These are phyloP conservation scores for Engystomops pustulosus DNA, from an alignment of 2,113 vertebrate genomes.

Conservation along the genomic window DNA sequence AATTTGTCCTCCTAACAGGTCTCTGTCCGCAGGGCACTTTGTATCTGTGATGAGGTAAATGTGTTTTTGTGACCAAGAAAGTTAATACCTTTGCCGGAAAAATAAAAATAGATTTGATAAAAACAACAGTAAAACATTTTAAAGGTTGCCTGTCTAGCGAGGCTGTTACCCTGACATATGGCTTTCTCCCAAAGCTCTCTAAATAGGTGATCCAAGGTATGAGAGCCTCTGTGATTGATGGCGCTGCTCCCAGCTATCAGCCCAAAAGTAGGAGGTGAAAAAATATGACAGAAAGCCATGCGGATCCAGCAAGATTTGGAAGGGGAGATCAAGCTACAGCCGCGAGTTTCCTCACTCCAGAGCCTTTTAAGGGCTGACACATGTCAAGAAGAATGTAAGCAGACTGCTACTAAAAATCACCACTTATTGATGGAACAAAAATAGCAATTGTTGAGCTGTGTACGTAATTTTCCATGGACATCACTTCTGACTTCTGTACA, in stretches of 20 bases:
- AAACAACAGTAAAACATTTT: slow-evolving; percentile 47
- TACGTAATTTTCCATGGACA: not conserved
- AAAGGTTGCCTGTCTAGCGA: slow-evolving; percentile 43
- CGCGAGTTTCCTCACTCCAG: not conserved
- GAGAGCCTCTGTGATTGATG: slow-evolving; percentile 21
- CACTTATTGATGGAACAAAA: not conserved
- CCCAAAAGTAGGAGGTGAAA: slow-evolving; percentile 2
- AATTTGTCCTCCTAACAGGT: no score
- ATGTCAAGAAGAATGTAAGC: slow-evolving; percentile 40
- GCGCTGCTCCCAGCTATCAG: slow-evolving; percentile 2
- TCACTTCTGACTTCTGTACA: slow-evolving; percentile 1
- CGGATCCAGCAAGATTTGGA: slow-evolving; percentile 23
- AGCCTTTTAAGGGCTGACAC: slow-evolving; percentile 30
- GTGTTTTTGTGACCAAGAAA: not conserved
- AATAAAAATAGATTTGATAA: slow-evolving; percentile 23
- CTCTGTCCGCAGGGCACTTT: not conserved
- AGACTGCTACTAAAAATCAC: slow-evolving; percentile 18
- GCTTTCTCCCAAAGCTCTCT: slow-evolving; percentile 23
- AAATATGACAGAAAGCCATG: slow-evolving; percentile 17
- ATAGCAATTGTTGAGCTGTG: not conserved
- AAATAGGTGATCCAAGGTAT: slow-evolving; percentile 36
- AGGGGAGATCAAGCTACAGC: not conserved
- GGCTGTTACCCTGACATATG: slow-evolving; percentile 20
- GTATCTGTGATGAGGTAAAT: not conserved
- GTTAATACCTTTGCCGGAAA: not conserved